Base-by-base conservation (phyloP, 1,140 invertebrate species). In the Trichonephila clavipes region DNA sequence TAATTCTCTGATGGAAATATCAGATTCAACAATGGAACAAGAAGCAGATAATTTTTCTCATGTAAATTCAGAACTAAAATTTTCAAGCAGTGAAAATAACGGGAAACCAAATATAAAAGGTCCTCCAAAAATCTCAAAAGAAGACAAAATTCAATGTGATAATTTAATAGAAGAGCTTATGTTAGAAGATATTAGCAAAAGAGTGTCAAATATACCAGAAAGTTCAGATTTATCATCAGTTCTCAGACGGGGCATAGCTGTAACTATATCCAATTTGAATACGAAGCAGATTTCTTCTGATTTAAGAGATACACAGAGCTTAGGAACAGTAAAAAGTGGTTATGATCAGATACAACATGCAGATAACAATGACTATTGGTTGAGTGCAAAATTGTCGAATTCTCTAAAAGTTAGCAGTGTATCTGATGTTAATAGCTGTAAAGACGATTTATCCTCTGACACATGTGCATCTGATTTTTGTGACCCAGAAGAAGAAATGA, bases 91-190 rank as follows among this genome's bases (percentile, higher is more conserved):
- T 12, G 58, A 51, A n/a, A 58, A 19, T 16, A 24, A 94, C 18
- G 59, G 12, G 44, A 94, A 85, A 24, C 18, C 51, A 72, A 72
- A 58, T 40, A 24, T 14, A 64, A 64, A 21, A 44, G 14, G 18
- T n/a, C 58, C 12, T 18, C 6, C 16, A 1, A 89, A 90, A 83
- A 34, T 90, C 40, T 28, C 40, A 19, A 94, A 83, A 85, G 93
- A 94, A 81, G 93, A 94, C 40, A 94, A 94, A 69, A 94, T 94
- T 66, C 93, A 94, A 14, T 94, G 87, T 85, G 93, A 94, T 40
- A 94, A 94, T 62, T 85, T 94, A 83, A 94, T 94, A 18, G 93
- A 94, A 59, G 93, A 94, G 69, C 40, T 94, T 40, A 89, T 83
- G 40, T 28, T 94, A 34, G 93, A 82, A 83, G 93, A 81, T 40